Evolutionary conservation across 2,113 vertebrate species (phyloP), one percentile per base, ranked within the genome.

Genomic region (Lepus europaeus): DNA sequence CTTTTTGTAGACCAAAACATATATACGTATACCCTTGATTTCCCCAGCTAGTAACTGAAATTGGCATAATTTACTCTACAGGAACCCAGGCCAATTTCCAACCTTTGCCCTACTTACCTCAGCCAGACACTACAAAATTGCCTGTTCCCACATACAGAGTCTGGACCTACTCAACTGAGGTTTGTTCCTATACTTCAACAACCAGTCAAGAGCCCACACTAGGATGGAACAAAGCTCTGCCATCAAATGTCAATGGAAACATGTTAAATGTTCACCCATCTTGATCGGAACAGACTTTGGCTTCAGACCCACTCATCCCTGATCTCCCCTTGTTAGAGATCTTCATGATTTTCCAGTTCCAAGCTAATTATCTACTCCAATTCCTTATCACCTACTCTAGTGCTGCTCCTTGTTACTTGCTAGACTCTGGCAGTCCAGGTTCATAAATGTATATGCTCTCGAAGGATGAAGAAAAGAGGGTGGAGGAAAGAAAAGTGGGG

Each of bases 71-170:
- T 85, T 82, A 91, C 95, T 70, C 90, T 77, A 94, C 64, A 86
- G 89, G 78, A 79, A 69, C 82, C 73, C 82, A 25, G 45, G 73
- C 56, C 85, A 79, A 61, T 61, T 91, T 88, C 74, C 78, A 77
- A 76, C 9, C n/a, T 33, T 70, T 88, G 59, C 53, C 82, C 81
- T 84, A 88, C 31, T 94, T 88, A 92, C 73, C 83, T 93, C 93
- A 88, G 92, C 73, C 73, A 97, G 96, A 86, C 14, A 95, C 56
- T 77, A 95, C 82, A 90, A 87, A 95, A 96, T 61, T 90, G 89
- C 93, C 78, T 74, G 69, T 90, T 96, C 59, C 91, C 86, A 89
- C 96, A 92, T 6, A 68, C 81, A 95, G 87, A 89, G 84, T 39
- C 53, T 90, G 63, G 16, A 90, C 88, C 78, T 87, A 69, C 63